Conservation (phyloP, 1,140 invertebrate genomes). For the Orius laevigatus region DNA sequence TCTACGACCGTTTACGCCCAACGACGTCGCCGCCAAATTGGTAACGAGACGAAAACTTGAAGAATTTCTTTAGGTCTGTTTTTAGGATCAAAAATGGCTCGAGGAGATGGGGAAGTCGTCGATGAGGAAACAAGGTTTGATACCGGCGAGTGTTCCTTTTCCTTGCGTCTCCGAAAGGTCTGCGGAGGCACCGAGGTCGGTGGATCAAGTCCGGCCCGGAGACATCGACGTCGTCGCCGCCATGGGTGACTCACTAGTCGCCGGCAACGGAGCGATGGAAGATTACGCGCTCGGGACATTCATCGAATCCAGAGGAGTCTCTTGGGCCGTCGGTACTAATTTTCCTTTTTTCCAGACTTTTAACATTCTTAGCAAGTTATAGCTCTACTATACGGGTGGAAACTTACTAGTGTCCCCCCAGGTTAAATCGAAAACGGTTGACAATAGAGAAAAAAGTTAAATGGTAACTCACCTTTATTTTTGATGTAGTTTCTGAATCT, state of each 20-base stretch:
- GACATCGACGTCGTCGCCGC: slow-evolving; percentile 64
- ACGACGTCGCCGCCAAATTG: no score
- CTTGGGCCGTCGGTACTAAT: slow-evolving; percentile 58
- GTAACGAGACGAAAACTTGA: no score
- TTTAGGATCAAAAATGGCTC: slow-evolving; percentile 3
- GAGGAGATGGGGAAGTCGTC: neutral
- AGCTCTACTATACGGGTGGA: no score
- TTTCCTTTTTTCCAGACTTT: no score
- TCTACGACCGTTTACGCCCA: no score
- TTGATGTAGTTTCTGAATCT: no score
- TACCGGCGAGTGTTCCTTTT: slow-evolving; percentile 25
- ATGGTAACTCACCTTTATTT: no score
- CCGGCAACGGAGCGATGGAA: slow-evolving; percentile 57
- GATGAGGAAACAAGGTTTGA: slow-evolving; percentile 22
- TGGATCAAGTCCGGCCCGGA: slow-evolving; percentile 47
- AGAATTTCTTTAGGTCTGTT: no score
- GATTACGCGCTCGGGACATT: slow-evolving; percentile 52
- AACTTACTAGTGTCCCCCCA: no score
- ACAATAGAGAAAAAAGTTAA: no score
- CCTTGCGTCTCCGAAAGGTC: slow-evolving; percentile 27
- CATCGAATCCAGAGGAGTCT: slow-evolving; percentile 58
- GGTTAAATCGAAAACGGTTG: no score
- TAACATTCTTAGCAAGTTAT: no score
- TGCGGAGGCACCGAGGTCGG: slow-evolving; percentile 27
- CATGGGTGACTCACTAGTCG: slow-evolving; percentile 61